Percentiles rank a stretch among this genome's conserved stretches.
Evolutionary conservation across 2,888 invertebrate genomes (phyloP).

Genomic region (Volucella inanis): DNA sequence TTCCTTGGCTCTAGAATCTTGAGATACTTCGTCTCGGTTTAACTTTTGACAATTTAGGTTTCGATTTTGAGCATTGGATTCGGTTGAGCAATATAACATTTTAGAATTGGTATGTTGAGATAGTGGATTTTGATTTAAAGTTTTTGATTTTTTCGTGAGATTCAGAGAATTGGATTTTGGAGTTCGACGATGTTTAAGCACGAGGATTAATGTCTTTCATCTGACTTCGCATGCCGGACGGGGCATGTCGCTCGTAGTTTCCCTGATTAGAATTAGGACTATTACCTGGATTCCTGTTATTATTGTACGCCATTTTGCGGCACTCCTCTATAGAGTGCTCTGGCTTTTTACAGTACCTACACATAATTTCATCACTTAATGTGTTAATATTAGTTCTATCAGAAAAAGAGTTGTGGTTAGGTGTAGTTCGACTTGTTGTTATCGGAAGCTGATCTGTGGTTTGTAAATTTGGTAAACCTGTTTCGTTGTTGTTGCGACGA

Average conservation of each 20-base stretch:
- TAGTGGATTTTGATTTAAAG: neutral
- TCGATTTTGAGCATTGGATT: no score
- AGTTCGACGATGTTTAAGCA: neutral
- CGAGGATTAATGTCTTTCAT: no score
- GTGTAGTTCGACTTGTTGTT: neutral
- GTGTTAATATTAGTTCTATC: no score
- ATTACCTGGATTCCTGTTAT: neutral
- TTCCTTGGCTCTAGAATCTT: no score
- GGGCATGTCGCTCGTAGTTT: slow-evolving; percentile 1
- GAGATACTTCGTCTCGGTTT: no score
- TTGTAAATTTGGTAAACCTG: slow-evolving; percentile 3
- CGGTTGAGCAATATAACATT: no score
- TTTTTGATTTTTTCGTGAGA: neutral
- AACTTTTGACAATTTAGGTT: no score
- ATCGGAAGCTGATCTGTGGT: neutral
- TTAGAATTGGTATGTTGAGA: no score
- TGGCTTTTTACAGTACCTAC: neutral
- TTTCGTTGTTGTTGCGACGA: neutral
- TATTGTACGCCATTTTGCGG: no score
- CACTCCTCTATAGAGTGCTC: no score
- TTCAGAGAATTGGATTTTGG: neutral
- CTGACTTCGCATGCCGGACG: slow-evolving; percentile 1
- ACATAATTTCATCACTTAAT: neutral
- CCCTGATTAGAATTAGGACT: neutral
- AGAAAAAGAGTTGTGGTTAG: no score